These are phyloP conservation scores for Amphilophus citrinellus DNA, from an alignment of 2,113 vertebrate species.

Conservation along the genomic window DNA sequence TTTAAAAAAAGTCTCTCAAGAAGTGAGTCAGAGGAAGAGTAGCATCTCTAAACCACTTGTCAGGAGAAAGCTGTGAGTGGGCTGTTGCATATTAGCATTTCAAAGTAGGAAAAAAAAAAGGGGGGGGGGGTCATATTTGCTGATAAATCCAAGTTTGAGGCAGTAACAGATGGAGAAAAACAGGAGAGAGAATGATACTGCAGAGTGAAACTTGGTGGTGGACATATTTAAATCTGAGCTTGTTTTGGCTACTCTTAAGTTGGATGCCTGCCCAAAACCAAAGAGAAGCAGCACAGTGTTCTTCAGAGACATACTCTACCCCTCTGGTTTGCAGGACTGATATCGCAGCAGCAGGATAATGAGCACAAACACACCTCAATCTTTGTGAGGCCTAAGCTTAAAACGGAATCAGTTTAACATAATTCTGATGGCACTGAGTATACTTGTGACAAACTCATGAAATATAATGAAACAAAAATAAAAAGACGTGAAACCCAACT, in stretches of 20 bases:
- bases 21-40: background rate
- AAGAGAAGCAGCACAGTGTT: too few relatives aligned
- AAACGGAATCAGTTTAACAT: background rate
- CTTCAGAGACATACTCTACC: background rate
- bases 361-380: background rate
- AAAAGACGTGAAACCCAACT: slow-evolving; percentile 37
- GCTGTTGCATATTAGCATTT: background rate
- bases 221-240: background rate
- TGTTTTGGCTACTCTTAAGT: background rate
- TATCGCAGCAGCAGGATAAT: background rate
- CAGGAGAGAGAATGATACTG: background rate
- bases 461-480: background rate
- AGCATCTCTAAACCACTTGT: background rate
- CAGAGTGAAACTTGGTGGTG: background rate
- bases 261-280: background rate
- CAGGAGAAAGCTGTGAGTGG: background rate
- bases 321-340: background rate
- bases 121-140: fast-evolving
- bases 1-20: background rate
- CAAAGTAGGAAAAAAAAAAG: background rate
- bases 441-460: background rate
- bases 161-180: slow-evolving; percentile 3
- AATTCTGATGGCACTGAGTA: fast-evolving
- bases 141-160: background rate
- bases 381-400: background rate